Evolutionary conservation across 2,888 invertebrate genomes (phyloP).

Genomic region (Tetragnatha montana): DNA sequence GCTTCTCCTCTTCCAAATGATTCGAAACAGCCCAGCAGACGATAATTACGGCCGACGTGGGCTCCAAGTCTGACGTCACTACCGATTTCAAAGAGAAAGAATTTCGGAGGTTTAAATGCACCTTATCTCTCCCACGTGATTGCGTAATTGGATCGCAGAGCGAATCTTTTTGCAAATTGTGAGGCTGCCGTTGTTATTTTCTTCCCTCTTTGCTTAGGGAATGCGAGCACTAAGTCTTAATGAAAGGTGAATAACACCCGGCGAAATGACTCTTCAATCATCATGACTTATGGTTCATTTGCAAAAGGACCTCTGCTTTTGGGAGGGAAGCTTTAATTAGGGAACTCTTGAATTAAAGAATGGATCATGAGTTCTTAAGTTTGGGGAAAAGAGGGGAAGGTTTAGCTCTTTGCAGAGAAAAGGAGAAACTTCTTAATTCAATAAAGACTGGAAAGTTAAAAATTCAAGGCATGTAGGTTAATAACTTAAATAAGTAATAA

Average conservation of each 20-base stretch:
- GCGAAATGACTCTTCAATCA: conserved; percentile 45
- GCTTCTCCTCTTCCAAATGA: conserved; percentile 26
- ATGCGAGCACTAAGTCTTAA: background rate
- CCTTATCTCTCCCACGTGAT: conserved; percentile 57
- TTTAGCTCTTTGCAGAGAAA: conserved; percentile 4
- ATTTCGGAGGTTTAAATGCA: conserved; percentile 7
- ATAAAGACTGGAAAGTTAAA: background rate
- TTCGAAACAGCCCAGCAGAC: conserved; percentile 23
- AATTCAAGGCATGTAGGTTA: background rate
- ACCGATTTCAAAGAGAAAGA: conserved; percentile 36
- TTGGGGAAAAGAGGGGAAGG: conserved; percentile 2
- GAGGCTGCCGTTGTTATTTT: background rate
- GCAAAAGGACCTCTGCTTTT: conserved; percentile 10
- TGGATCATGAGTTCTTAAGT: background rate
- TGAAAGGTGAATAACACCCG: conserved; percentile 26
- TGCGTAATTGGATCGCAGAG: conserved; percentile 60
- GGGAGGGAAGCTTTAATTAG: conserved; percentile 4
- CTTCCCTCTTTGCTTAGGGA: background rate
- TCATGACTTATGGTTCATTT: conserved; percentile 51
- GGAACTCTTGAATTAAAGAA: conserved; percentile 5
- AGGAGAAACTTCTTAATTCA: background rate
- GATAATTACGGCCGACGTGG: conserved; percentile 57
- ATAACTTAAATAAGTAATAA: background rate
- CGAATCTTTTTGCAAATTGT: conserved; percentile 21
- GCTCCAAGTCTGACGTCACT: conserved; percentile 44